Conservation (phyloP, 2,888 invertebrate genomes). For the Timema cristinae region DNA sequence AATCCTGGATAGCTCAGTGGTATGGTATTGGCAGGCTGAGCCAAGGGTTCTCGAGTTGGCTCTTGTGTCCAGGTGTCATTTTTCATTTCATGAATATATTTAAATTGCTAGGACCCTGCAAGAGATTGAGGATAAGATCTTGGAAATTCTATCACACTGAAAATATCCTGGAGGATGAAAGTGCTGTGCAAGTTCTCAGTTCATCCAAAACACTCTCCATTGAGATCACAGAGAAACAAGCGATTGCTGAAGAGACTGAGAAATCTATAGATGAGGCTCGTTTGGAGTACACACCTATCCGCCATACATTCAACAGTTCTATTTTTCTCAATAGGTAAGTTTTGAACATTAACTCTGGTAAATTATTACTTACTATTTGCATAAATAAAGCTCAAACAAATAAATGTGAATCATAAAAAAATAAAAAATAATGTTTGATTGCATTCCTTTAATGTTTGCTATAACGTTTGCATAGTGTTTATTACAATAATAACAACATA, state of each 20-base stretch:
- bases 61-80: no score
- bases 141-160: conserved; percentile 70
- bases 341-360: neutral
- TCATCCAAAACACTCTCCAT: conserved; percentile 86
- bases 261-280: conserved; percentile 82
- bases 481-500: no score
- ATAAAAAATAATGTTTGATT: neutral
- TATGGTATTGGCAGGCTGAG: no score
- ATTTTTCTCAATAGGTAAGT: conserved; percentile 81
- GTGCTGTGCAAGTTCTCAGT: conserved; percentile 81
- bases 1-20: no score
- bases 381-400: neutral
- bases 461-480: no score
- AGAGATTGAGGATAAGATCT: conserved; percentile 87
- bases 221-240: conserved; percentile 88
- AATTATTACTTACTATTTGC: neutral
- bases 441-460: neutral
- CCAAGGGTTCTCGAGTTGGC: no score
- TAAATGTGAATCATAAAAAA: neutral
- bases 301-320: conserved; percentile 84
- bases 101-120: conserved; percentile 49
- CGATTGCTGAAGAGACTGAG: conserved; percentile 84
- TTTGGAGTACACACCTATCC: conserved; percentile 82
- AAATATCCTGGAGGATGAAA: conserved; percentile 87
- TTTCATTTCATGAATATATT: no score